phyloP scores from a whole-genome alignment of 2,888 invertebrate species.

The Aplocera efformata region DNA sequence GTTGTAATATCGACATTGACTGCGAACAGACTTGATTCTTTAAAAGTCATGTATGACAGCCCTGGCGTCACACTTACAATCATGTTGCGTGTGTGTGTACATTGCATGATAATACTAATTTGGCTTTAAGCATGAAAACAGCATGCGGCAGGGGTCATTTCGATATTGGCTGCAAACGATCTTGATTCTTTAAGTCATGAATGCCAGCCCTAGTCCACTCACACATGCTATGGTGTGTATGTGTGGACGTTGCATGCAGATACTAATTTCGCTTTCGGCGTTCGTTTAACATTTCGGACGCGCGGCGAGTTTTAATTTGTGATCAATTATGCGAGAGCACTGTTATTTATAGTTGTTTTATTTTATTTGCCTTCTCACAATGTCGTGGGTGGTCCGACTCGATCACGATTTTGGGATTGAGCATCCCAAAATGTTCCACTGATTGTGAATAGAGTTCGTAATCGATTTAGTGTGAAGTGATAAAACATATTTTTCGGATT shows the following conservation, averaged over 20 bases:
- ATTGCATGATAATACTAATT: too few species aligned
- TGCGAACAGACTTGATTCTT: too few species aligned
- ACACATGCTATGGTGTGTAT: slow-evolving; percentile 38
- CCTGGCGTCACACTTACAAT: too few species aligned
- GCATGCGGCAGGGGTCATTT: too few species aligned
- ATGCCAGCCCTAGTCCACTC: slow-evolving; percentile 10
- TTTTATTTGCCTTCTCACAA: slow-evolving; percentile 76
- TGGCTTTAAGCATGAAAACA: too few species aligned
- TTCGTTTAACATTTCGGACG: slow-evolving; percentile 74
- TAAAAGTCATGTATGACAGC: too few species aligned
- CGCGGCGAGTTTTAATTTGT: slow-evolving; percentile 78
- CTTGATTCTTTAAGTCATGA: too few species aligned
- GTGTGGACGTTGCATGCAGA: slow-evolving; percentile 40
- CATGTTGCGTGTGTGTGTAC: too few species aligned
- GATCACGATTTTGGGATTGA: slow-evolving; percentile 73
- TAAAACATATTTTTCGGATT: slow-evolving; percentile 20
- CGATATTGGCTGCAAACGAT: too few species aligned
- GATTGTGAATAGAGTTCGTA: slow-evolving; percentile 61
- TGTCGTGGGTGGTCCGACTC: slow-evolving; percentile 78
- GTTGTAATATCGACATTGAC: too few species aligned
- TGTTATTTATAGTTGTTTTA: slow-evolving; percentile 79
- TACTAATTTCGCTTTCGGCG: slow-evolving; percentile 74
- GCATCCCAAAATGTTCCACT: slow-evolving; percentile 70
- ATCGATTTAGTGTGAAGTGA: slow-evolving; percentile 33
- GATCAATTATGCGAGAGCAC: slow-evolving; percentile 79